Base-by-base conservation (phyloP, 2,113 vertebrate species). In the Cryptotis parvus region DNA sequence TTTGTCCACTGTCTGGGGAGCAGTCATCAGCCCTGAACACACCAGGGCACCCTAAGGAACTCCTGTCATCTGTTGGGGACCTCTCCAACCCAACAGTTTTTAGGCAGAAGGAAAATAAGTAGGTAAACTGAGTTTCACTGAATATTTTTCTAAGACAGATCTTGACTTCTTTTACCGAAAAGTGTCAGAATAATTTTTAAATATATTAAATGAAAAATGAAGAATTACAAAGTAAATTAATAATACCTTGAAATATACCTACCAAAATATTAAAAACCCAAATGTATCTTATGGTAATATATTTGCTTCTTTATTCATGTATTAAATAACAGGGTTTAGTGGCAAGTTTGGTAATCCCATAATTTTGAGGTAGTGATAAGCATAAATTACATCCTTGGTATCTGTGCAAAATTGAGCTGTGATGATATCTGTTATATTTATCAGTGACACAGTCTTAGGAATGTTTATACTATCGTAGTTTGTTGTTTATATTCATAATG, bases 381-480 rank as follows among this genome's bases (percentile, higher is more conserved):
- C 27, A 61, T 15, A 58, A 26, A 26, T 45, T 1, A 9, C 24
- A 45, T 58, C 61, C 58, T 65, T 61, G 43, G 27, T 45, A n/a
- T 69, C 31, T 84, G 35, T 31, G n/a, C 43, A 39, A 69, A 41
- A 70, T 29, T 31, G 41, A 11, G 4, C 33, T 73, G 6, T 86
- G 72, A 89, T 81, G 75, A 88, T 58, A 49, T 6, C 41, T 52
- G 55, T n/a, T 6, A 61, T 90, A 89, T 79, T 18, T 83, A 24
- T 0, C 73, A 26, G 37, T 76, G 52, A 65, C 31, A 63, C 80
- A 78, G n/a, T 73, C 84, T 45, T 24, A 69, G 63, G 6, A 58
- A 58, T 58, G 55, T 58, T 58, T 58, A 22, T 58, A 22, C 55
- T 58, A 58, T 58, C 24, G 55, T 58, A 58, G 55, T 58, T 58